These are phyloP conservation scores for Phyllotreta cruciferae DNA, from an alignment of 2,888 invertebrate species.

Conservation along the genomic window DNA sequence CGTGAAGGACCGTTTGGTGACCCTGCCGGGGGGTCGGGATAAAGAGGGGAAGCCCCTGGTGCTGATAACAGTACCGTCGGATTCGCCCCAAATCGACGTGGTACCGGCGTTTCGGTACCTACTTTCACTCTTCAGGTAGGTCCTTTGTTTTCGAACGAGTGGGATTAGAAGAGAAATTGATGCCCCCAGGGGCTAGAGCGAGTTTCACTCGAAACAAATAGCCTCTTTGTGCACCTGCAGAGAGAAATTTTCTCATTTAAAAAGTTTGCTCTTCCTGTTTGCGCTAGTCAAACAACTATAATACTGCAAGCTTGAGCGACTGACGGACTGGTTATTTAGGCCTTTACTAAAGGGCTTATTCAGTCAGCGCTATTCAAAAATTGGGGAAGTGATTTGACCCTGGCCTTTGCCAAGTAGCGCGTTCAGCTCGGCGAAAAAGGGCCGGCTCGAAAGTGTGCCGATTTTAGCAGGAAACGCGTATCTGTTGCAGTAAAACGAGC, in stretches of 20 bases:
- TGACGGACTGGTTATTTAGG: no score
- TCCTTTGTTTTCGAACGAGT: constrained; percentile 10
- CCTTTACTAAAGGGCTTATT: no score
- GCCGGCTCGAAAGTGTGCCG: not conserved
- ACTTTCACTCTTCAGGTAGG: constrained; percentile 65
- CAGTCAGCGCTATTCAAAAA: no score
- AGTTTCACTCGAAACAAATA: no score
- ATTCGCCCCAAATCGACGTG: constrained; percentile 63
- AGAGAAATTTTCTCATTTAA: no score
- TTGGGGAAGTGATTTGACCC: no score
- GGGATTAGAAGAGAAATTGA: constrained; percentile 19
- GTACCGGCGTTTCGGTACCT: constrained; percentile 61
- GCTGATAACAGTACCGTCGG: constrained; percentile 67
- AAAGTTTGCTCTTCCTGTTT: no score
- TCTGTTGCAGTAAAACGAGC: constrained; percentile 60
- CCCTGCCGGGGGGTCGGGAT: constrained; percentile 72
- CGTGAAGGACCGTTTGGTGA: constrained; percentile 67
- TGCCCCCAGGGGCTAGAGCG: not conserved
- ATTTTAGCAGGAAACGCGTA: constrained; percentile 6
- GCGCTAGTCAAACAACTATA: no score
- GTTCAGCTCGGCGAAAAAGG: no score
- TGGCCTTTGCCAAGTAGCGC: no score
- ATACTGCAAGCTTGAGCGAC: no score
- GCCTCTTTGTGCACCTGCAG: no score
- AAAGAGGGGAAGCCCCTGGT: constrained; percentile 70